Base-by-base conservation (phyloP, 1,140 invertebrate species). In the Drosophila cardini region DNA sequence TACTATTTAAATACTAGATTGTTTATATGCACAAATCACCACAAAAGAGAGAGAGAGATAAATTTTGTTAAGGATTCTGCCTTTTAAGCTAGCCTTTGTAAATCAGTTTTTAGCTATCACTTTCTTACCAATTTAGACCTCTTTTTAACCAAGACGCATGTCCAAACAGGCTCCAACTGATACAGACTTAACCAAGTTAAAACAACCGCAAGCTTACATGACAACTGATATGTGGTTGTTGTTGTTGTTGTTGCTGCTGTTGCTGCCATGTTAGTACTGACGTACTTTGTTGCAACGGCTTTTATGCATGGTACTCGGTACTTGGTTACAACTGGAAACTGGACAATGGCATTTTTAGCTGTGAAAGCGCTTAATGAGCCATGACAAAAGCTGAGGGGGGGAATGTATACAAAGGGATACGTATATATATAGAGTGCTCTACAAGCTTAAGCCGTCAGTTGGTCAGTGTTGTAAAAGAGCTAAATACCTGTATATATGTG, bases 191-290 rank as follows among this genome's bases (percentile, higher is more conserved):
- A 13, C 1, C 21, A 52, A 34, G 38, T 45, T 0, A 9, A 9
- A 55, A 36, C 36, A 42, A n/a, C 62, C 43, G 50, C 61, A 72
- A 67, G 46, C 43, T 45, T 45, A 65, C 69, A 72, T 45, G 65
- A 71, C 55, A 78, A 76, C 63, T 57, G 73, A 72, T 73, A 61
- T 55, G 40, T 58, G 55, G 38, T 63, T 63, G 57, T 58, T 53
- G 57, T 68, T 58, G 62, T 11, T 40, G 38, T 40, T 40, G 38
- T 2, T 40, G 11, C 11, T 30, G 48, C n/a, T 69, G 34, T 13
- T 58, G 45, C 46, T 71, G 58, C 38, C 52, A 52, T 64, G 48
- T 75, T 74, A 56, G 75, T 30, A 26, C 55, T 48, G 30, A 53
- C 48, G 50, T 55, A 61, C 43, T 48, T 52, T 76, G 72, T 73